These are phyloP conservation scores for Aporrectodea caliginosa DNA, from an alignment of 1,140 invertebrate species.

Conservation along the genomic window DNA sequence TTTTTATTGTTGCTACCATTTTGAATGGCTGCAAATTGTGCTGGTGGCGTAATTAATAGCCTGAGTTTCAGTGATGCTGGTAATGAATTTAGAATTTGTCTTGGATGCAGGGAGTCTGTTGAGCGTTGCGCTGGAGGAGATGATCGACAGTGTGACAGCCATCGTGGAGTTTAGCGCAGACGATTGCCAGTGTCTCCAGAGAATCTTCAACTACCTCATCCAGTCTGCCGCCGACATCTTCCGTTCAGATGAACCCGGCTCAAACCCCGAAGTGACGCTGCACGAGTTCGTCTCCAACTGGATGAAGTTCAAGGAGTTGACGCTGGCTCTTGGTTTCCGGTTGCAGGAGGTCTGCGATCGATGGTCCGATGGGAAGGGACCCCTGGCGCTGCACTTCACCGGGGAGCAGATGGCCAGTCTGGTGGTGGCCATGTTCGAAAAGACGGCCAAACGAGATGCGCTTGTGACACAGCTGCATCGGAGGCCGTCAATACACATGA, in stretches of 20 bases:
- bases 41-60: too few relatives aligned
- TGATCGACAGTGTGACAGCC: slow-evolving; percentile 62
- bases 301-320: slow-evolving; percentile 76
- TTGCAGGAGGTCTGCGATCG: slow-evolving; percentile 79
- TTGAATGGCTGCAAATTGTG: too few relatives aligned
- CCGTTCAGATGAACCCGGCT: neutral
- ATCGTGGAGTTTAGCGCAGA: slow-evolving; percentile 68
- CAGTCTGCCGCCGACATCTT: slow-evolving; percentile 13
- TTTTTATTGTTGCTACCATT: too few relatives aligned
- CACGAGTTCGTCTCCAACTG: slow-evolving; percentile 62
- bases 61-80: slow-evolving; percentile 67
- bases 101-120: neutral
- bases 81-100: slow-evolving; percentile 78
- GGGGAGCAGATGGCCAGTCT: slow-evolving; percentile 73
- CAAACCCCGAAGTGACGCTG: slow-evolving; percentile 5
- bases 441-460: slow-evolving; percentile 74
- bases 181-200: slow-evolving; percentile 62
- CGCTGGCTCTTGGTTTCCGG: slow-evolving; percentile 73
- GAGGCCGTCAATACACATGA: neutral
- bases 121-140: slow-evolving; percentile 61
- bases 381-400: slow-evolving; percentile 74
- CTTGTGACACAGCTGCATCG: neutral
- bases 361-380: slow-evolving; percentile 81
- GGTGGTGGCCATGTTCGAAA: slow-evolving; percentile 87
- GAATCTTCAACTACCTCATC: slow-evolving; percentile 60